Evolutionary conservation across 1,140 invertebrate genomes (phyloP).

Genomic region (Procambarus virginalis): DNA sequence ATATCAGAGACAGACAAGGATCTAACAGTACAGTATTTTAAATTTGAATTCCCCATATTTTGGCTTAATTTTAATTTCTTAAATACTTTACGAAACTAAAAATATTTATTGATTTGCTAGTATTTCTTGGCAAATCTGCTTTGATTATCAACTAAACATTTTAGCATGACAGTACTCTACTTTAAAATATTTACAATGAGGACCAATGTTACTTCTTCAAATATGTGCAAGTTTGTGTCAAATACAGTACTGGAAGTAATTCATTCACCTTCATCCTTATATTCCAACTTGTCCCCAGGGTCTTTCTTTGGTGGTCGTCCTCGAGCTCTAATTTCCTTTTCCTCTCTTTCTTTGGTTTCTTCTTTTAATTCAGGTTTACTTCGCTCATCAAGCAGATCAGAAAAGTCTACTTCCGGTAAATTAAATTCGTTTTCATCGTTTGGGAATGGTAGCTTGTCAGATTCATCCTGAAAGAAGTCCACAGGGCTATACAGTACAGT

Average conservation of each 20-base stretch:
- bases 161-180: too few species aligned
- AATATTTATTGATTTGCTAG: too few species aligned
- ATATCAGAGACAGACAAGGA: too few species aligned
- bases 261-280: conserved; percentile 24
- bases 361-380: conserved; percentile 42
- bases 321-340: conserved; percentile 42
- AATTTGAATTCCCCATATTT: too few species aligned
- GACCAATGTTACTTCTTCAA: too few species aligned
- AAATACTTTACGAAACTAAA: too few species aligned
- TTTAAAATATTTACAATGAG: too few species aligned
- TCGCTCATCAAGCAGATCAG: conserved; percentile 44
- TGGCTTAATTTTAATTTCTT: too few species aligned
- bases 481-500: background rate
- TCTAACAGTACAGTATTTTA: too few species aligned
- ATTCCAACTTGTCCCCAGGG: background rate
- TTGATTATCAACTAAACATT: too few species aligned
- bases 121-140: too few species aligned
- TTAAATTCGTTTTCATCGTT: conserved; percentile 47
- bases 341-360: conserved; percentile 29
- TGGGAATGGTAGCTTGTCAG: conserved; percentile 54
- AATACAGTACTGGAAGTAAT: background rate
- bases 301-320: conserved; percentile 56
- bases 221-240: background rate
- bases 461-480: conserved; percentile 40
- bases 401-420: conserved; percentile 47